Evolutionary conservation across 1,140 invertebrate species (phyloP).

Genomic region (Diachasma alloeum): DNA sequence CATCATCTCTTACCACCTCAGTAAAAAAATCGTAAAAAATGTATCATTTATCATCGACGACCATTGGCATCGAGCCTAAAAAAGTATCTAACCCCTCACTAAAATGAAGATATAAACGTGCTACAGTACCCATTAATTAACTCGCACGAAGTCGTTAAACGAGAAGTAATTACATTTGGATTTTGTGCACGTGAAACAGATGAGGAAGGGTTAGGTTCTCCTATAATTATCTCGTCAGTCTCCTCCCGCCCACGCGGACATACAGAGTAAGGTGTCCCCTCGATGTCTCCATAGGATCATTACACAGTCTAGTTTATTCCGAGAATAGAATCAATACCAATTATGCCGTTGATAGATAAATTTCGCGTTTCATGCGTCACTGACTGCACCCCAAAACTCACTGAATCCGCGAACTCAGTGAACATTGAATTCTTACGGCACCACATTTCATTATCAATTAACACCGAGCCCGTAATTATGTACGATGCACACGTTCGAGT

Average conservation of each 20-base stretch:
- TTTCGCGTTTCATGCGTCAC: neutral
- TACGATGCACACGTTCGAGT: neutral
- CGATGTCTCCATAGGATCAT: neutral
- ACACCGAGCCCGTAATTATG: neutral
- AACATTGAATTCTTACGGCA: neutral
- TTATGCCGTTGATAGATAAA: neutral
- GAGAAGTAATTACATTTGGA: neutral
- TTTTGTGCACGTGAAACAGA: constrained; percentile 3
- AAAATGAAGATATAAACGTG: neutral
- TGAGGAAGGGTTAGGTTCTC: neutral
- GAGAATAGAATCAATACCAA: constrained; percentile 33
- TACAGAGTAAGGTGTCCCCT: neutral
- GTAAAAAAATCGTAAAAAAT: neutral
- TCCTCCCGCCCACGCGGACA: constrained; percentile 30
- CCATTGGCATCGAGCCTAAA: neutral
- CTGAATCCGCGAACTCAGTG: neutral
- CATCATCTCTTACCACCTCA: no score
- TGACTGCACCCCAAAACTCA: neutral
- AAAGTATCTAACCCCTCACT: neutral
- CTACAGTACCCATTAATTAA: neutral
- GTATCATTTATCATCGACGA: no score
- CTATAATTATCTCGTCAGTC: constrained; percentile 50
- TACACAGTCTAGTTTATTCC: constrained; percentile 39
- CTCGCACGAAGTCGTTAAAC: neutral
- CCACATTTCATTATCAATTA: neutral